Evolutionary conservation across 2,888 invertebrate species (phyloP), one percentile per base, ranked within the genome.

Genomic region (Mylabris sibirica): DNA sequence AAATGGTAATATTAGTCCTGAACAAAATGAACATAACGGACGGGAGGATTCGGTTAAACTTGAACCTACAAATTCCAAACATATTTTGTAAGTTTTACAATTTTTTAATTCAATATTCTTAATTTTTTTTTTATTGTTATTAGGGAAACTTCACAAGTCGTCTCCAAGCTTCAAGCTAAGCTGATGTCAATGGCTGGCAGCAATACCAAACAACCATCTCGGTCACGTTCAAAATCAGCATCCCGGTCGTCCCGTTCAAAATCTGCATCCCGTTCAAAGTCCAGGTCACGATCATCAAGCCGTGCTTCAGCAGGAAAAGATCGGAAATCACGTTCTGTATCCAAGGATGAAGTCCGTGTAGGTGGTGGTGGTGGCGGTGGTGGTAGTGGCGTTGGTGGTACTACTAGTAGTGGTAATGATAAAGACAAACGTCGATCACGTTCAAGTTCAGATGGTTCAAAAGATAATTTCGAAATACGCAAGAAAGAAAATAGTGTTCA

Each of bases 401-500:
- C 12, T 3, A 14, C 12, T 38, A 14, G 41, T 41, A 4, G 8
- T 11, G 57, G 69, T 17, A 76, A 76, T 70, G 72, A 71, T 24
- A 77, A 77, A 64, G 70, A 74, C 41, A 72, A 75, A 53, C 75
- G 79, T 4, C 72, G 79, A n/a, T 78, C 79, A 12, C 73, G 76
- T 38, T 76, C 75, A 63, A 71, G 75, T 60, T 79, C 80, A 85
- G 69, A 77, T n/a, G 82, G 78, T 41, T 81, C 82, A 34, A 82
- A 83, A 73, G 81, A 82, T 70, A 90, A 90, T 76, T 92, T 92
- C 81, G 92, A 92, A 82, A 90, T 92, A 73, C 86, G 91, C 78
- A 87, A 94, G 86, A 92, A 95, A 86, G 90, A 92, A 85, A 88
- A 94, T 85, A 88, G 95, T 84, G 89, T 93, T 12, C 95, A 96